Base-by-base conservation (phyloP, 2,888 invertebrate genomes). In the Microplitis deprimator region DNA sequence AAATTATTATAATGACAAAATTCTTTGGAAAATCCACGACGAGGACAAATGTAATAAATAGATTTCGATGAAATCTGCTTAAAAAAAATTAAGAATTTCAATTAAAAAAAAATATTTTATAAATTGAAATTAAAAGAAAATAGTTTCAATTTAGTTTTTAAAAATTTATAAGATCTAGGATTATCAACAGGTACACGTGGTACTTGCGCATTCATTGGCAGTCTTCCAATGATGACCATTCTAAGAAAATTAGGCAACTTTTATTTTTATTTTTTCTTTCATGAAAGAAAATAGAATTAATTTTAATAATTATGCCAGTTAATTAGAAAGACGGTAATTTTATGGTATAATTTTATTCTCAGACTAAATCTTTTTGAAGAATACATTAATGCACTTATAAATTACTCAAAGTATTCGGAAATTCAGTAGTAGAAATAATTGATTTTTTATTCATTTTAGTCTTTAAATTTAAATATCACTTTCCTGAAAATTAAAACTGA, bases 111-210 rank as follows among this genome's bases (percentile, higher is more conserved):
- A 50, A 50, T 50, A 13, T 3, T 50, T 50, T 13, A 13, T 8
- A 6, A 50, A 50, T 50, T 50, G 13, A 50, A 50, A 13, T 29
- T 29, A 10, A 50, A 50, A 13, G 10, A 4, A 1, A 13, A 13
- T 13, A 6, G 13, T 50, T 50, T 13, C 5, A 50, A 50, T 10
- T 50, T 50, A 50, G 13, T 29, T 29, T 29, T 29, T 5, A 13
- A 13, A 13, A 50, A 50, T 50, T 50, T 8, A 50, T 50, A 50
- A 50, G 50, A 83, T 82, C 79, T 74, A 81, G 82, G 82, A 84
- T 87, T 86, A 86, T 87, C 89, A 89, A 89, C 89, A 89, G 89
- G 89, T 89, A 83, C 83, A 81, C 80, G 72, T 82, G 81, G 83
- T 79, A 67, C 84, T 87, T 85, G 85, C 83, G 82, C 83, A 89